phyloP scores from a whole-genome alignment of 2,888 invertebrate genomes.

The Ernsta delagoae region DNA sequence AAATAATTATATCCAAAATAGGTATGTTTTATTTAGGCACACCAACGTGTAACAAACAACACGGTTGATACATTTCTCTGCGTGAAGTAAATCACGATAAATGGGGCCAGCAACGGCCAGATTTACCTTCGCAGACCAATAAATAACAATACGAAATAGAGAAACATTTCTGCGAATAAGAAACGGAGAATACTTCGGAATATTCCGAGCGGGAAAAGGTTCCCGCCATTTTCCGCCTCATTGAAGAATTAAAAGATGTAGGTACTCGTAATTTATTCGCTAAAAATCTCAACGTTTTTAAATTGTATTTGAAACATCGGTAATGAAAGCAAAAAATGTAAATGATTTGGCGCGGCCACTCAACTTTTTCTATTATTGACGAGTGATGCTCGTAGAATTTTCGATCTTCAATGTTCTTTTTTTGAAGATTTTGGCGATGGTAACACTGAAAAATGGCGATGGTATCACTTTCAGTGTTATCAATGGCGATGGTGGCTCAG shows the following conservation, averaged over 20 bases:
- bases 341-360: not conserved
- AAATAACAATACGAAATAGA: not conserved
- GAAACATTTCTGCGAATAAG: slow-evolving; percentile 2
- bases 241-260: not conserved
- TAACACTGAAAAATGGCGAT: too few relatives aligned
- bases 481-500: too few relatives aligned
- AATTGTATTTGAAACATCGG: not conserved
- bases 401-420: not conserved
- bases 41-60: not conserved
- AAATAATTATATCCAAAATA: not conserved
- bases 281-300: not conserved
- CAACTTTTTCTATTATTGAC: not conserved
- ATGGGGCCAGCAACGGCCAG: not conserved
- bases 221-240: not conserved
- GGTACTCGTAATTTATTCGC: not conserved
- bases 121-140: not conserved
- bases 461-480: too few relatives aligned
- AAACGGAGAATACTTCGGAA: not conserved
- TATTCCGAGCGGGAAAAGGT: not conserved
- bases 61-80: not conserved
- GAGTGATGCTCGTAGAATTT: too few relatives aligned
- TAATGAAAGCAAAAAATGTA: not conserved
- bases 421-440: not conserved
- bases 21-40: too few relatives aligned
- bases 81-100: not conserved